Conservation (phyloP, 2,113 vertebrate genomes). For the Cromileptes altivelis region DNA sequence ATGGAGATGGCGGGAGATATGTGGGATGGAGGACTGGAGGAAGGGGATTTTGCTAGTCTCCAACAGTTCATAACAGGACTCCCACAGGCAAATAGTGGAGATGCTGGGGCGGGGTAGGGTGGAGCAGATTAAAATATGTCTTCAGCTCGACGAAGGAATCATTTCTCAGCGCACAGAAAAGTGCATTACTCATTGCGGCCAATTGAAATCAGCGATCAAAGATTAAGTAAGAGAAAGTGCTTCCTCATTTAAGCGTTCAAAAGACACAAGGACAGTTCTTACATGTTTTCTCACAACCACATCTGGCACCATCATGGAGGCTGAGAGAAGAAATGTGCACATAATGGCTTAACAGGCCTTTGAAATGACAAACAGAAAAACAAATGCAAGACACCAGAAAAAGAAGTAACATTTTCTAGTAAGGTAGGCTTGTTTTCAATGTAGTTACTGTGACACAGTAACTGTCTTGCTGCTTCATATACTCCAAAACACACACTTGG, state of each 20-base stretch:
- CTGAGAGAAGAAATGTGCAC: neutral
- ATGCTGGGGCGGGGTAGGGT: neutral
- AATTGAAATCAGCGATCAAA: constrained; percentile 5
- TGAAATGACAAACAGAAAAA: neutral
- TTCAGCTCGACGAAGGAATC: neutral
- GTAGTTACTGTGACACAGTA: neutral
- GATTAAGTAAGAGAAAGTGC: neutral
- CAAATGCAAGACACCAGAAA: neutral
- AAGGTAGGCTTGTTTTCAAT: neutral
- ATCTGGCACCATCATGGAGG: constrained; percentile 3
- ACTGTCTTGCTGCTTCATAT: neutral
- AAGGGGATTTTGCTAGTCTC: constrained; percentile 45
- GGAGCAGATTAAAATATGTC: constrained; percentile 30
- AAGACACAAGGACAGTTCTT: neutral
- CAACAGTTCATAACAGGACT: constrained; percentile 41
- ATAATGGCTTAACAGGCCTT: neutral
- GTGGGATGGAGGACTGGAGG: constrained; percentile 22
- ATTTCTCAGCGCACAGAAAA: constrained; percentile 25
- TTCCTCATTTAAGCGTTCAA: neutral
- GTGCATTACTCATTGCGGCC: neutral
- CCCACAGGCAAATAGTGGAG: constrained; percentile 4
- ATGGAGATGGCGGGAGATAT: constrained; percentile 49
- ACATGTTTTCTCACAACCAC: neutral
- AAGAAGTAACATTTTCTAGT: no score
- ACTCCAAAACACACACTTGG: neutral